A percentile compares a stretch with the other conserved stretches of the same genome.
phyloP scores from a whole-genome alignment of 2,797 vertebrate genomes.

The Acridotheres tristis region DNA sequence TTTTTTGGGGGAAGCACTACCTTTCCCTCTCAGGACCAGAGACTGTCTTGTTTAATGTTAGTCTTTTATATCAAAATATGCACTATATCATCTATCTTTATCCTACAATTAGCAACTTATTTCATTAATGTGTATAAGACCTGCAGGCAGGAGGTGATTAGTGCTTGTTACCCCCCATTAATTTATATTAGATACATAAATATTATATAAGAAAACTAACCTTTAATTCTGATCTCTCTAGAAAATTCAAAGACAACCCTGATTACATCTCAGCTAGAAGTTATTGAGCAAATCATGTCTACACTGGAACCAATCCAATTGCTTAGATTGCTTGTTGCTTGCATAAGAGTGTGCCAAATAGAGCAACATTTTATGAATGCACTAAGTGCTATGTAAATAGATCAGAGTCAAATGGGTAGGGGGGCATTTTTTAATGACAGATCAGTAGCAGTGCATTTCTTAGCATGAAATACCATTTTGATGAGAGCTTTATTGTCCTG shows the following conservation, averaged over 20 bases:
- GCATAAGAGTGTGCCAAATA: background rate
- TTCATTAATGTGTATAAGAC: background rate
- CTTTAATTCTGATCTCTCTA: background rate
- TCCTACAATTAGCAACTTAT: background rate
- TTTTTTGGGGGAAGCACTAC: background rate
- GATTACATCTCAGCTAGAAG: background rate
- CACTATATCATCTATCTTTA: background rate
- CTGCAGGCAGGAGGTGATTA: background rate
- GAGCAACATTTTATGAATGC: background rate
- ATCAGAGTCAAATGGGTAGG: background rate
- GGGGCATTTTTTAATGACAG: rapidly evolving
- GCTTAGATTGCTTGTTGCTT: background rate
- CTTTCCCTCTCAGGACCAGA: background rate
- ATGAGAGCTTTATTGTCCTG: background rate
- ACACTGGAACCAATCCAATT: background rate
- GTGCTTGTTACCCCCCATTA: background rate
- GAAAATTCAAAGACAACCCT: background rate
- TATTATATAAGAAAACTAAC: background rate
- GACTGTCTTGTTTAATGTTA: background rate
- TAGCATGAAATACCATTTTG: background rate
- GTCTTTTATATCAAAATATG: background rate
- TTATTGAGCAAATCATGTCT: background rate
- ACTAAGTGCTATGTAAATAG: background rate
- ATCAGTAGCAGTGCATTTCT: background rate
- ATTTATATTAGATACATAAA: background rate